Base-by-base conservation (phyloP, 2,113 vertebrate species). In the Eublepharis macularius region DNA sequence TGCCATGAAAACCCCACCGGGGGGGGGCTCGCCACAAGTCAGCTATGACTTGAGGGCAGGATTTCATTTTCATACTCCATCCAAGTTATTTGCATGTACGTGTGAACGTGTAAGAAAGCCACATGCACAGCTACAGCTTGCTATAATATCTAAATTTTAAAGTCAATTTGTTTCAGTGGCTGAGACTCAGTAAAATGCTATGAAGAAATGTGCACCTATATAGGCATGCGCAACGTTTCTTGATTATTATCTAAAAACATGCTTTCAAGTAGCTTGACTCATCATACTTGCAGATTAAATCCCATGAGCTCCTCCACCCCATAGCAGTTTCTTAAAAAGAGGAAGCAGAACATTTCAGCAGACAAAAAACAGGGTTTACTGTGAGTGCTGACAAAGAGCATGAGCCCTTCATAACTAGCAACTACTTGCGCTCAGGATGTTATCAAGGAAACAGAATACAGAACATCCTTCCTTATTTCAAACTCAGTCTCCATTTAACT, bases 391-490 rank as follows among this genome's bases (percentile, higher is more conserved):
- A 87, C 63, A 78, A 88, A 83, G 80, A 87, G 60, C 78, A 85
- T 89, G 2, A 2, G 0, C 74, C 88, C 83, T 87, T 91, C 43
- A 47, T 75, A 90, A 87, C 3, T 2, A 87, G 83, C 91, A 87
- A 66, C 57, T 24, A 60, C 57, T 9, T 80, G 86, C 0, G 36
- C 80, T 94, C 92, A 92, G 93, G 92, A 94, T 93, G 90, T 93
- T 90, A 94, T 90, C 77, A 88, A 19, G 85, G 94, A 95, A 94
- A 92, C 92, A 95, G 86, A 94, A 93, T 83, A 94, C 86, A 93
- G 93, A 93, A 93, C 93, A 94, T 93, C 94, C 93, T 94, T 95
- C 94, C 94, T 93, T 92, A 89, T 78, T 88, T 92, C 87, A 82
- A 92, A 90, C 60, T 51, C 65, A 72, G 78, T 87, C 83, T 84